Percentiles rank a stretch among this genome's conserved stretches.
phyloP scores from a whole-genome alignment of 2,888 invertebrate genomes.

The Spisula subtruncata region DNA sequence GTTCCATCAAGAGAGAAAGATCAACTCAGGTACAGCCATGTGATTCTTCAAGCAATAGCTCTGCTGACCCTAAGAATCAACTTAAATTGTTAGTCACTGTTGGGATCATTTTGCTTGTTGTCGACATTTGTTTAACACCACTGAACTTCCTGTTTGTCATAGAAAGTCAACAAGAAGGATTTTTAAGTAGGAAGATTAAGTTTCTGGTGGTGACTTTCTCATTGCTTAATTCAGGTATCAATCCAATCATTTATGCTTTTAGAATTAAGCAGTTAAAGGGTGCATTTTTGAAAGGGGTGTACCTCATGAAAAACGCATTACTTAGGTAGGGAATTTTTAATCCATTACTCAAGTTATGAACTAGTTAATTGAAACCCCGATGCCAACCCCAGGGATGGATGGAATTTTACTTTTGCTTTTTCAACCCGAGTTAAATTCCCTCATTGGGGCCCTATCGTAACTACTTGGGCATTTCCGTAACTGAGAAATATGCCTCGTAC shows the following conservation, averaged over 20 bases:
- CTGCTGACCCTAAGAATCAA: not conserved
- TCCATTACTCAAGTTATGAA: no score
- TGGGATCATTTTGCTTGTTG: not conserved
- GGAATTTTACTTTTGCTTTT: no score
- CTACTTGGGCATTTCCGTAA: no score
- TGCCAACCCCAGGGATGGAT: no score
- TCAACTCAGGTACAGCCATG: not conserved
- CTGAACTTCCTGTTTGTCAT: not conserved
- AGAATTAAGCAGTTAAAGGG: not conserved
- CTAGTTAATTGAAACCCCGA: no score
- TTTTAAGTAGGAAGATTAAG: not conserved
- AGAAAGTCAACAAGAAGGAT: not conserved
- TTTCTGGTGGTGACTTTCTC: not conserved
- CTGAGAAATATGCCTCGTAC: no score
- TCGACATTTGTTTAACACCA: constrained; percentile 5
- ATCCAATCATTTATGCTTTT: not conserved
- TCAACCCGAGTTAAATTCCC: no score
- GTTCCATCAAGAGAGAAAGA: not conserved
- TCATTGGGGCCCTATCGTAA: no score
- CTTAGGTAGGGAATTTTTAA: no score
- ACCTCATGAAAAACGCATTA: not conserved
- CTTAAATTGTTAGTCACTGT: not conserved
- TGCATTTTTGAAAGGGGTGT: not conserved
- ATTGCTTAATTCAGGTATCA: not conserved
- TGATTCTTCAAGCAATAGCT: not conserved